Base-by-base conservation (phyloP, 1,140 invertebrate genomes). In the Atopsyche davidsoni region DNA sequence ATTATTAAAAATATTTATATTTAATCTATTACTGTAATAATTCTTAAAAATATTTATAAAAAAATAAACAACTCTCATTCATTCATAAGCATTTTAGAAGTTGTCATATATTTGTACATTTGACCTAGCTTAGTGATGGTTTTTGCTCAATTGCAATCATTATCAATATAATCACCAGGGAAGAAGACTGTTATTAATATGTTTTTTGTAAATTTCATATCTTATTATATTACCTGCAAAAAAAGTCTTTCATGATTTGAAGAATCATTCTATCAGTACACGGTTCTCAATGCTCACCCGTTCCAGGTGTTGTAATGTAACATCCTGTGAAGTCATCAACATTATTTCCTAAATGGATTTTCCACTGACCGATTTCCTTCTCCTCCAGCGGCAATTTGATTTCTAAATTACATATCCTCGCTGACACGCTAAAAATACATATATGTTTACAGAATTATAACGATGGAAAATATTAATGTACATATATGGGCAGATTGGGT, bases 321-420 rank as follows among this genome's bases (percentile, higher is more conserved):
- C 55, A 57, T 3, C 55, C 55, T 7, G 55, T 57, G 45, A 46
- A 57, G 24, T 53, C 51, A 36, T 53, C 36, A 13, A 25, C n/a
- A 13, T 17, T 11, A 9, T 24, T 23, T 18, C 51, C 55, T 4
- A 57, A 14, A 23, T 57, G 51, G n/a, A 57, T 23, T 32, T 51
- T 32, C 55, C 55, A 57, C 10, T 31, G 34, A 25, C 55, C 55
- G 41, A 34, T 11, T 3, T 57, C 55, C 23, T 4, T 14, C 7
- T 43, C 14, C 10, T 46, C 22, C 13, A 57, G 21, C 6, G 55
- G 55, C 13, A 50, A 31, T 36, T 53, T 17, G 1, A 57, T 57
- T 39, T 51, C 42, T 28, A 57, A 14, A n/a, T 35, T 25, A 24
- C 55, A 57, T 35, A 14, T 41, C 38, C 39, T 53, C 16, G 28